These are phyloP conservation scores for Heteronetta atricapilla DNA, from an alignment of 2,113 vertebrate genomes.

Conservation along the genomic window DNA sequence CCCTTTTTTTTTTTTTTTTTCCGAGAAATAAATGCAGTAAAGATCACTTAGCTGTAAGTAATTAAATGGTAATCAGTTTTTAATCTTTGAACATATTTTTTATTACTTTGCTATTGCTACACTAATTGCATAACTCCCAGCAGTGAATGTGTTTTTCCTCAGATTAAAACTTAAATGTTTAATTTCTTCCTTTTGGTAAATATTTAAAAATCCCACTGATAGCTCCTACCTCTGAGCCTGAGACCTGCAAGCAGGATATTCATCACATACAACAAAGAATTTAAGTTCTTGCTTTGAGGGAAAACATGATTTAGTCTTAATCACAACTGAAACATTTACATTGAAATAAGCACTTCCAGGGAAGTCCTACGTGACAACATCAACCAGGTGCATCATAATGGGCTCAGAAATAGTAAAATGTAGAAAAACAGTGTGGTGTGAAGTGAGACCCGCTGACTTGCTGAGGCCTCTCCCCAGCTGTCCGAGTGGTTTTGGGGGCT, in stretches of 20 bases:
- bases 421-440: neutral
- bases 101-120: neutral
- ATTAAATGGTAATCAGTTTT: neutral
- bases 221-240: neutral
- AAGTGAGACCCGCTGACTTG: neutral
- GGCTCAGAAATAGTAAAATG: neutral
- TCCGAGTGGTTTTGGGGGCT: neutral
- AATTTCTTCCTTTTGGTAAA: neutral
- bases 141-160: neutral
- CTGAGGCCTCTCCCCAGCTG: neutral
- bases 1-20: neutral
- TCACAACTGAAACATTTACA: neutral
- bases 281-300: neutral
- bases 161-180: neutral
- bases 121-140: neutral
- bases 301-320: neutral
- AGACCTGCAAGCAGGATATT: neutral
- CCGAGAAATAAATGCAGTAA: neutral
- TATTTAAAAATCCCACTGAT: neutral
- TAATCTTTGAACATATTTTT: neutral
- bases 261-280: neutral
- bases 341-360: neutral
- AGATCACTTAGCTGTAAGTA: neutral
- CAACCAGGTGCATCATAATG: fast-evolving
- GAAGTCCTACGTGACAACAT: neutral